Evolutionary conservation across 2,797 vertebrate genomes (phyloP).

Genomic region (Mormyrus hasselquistii): DNA sequence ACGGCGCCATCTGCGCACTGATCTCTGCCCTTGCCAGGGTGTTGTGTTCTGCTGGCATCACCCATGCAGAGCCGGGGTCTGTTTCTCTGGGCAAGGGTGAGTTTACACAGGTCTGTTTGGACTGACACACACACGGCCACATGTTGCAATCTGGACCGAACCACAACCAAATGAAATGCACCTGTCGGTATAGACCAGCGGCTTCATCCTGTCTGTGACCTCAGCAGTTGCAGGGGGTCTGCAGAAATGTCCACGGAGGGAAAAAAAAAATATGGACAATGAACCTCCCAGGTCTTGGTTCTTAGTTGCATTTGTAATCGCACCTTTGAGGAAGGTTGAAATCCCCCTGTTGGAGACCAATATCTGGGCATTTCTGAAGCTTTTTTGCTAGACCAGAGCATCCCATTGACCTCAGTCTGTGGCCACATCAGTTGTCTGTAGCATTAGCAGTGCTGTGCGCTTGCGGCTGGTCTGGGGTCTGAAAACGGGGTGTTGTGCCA

Average conservation of each 20-base stretch:
- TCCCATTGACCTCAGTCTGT: neutral
- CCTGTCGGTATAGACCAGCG: neutral
- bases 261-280: neutral
- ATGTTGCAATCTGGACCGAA: neutral
- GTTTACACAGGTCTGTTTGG: neutral
- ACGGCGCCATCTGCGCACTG: neutral
- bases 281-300: neutral
- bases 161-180: neutral
- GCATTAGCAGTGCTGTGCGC: neutral
- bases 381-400: neutral
- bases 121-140: neutral
- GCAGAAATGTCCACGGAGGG: neutral
- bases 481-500: neutral
- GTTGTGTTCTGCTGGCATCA: slow-evolving; percentile 15
- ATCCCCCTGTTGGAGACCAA: neutral
- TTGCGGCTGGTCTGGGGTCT: neutral
- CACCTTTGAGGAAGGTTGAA: neutral
- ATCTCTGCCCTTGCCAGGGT: neutral
- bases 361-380: neutral
- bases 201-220: neutral
- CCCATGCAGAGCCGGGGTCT: neutral
- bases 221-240: neutral
- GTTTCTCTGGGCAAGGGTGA: neutral
- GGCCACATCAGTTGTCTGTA: neutral
- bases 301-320: neutral